Conservation (phyloP, 1,140 invertebrate genomes). For the Scaptodrosophila lebanonensis region DNA sequence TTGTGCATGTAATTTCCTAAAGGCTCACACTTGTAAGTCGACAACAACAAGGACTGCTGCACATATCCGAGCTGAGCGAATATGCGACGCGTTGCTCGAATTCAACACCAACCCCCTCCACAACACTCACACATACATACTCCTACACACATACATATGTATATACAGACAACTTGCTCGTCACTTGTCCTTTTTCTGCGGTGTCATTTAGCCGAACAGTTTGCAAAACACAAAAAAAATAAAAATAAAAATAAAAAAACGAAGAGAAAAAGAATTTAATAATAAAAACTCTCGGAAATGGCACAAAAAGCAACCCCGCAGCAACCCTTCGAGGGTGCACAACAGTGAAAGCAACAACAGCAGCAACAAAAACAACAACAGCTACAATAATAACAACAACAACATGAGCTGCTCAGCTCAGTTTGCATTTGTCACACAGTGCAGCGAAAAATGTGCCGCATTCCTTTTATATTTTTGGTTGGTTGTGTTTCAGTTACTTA, state of each 20-base stretch:
- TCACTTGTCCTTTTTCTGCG: conserved; percentile 64
- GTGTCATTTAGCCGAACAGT: conserved; percentile 66
- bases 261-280: conserved; percentile 52
- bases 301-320: conserved; percentile 49
- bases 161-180: too few species aligned
- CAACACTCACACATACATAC: not conserved
- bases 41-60: not conserved
- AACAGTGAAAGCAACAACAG: conserved; percentile 14
- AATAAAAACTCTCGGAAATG: conserved; percentile 50
- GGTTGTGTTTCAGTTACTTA: too few species aligned
- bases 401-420: too few species aligned
- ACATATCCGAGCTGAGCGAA: not conserved
- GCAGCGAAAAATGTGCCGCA: too few species aligned
- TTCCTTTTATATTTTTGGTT: too few species aligned
- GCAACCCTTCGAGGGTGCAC: conserved; percentile 8
- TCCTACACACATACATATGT: conserved; percentile 36
- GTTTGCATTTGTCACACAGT: too few species aligned
- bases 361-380: not conserved
- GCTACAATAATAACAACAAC: too few species aligned
- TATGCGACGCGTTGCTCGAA: conserved; percentile 1
- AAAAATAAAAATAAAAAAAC: conserved; percentile 20
- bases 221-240: conserved; percentile 22
- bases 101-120: not conserved
- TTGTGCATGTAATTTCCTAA: not conserved
- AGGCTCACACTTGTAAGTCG: not conserved